Evolutionary conservation across 2,888 invertebrate genomes (phyloP), one percentile per base, ranked within the genome.

Genomic region (Agrilus cyanescens): DNA sequence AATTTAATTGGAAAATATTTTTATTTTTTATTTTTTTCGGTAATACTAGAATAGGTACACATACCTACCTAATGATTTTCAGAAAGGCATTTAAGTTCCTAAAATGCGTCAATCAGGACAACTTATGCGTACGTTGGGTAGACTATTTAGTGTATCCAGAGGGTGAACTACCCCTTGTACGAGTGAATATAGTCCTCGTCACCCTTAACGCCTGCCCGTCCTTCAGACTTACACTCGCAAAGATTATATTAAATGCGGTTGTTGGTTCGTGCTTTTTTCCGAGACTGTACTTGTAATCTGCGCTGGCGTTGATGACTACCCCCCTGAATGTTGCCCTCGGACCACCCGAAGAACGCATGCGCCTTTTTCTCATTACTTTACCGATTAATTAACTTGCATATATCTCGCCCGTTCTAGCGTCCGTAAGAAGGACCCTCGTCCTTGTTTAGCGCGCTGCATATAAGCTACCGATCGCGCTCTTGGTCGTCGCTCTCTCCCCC

Each of bases 231-330:
- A 37, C 31, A 44, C 41, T 46, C 44, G 47, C 46, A 43, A 47
- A 48, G 49, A 51, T 54, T 54, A 53, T 55, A 57, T 54, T 57
- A 57, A 56, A 55, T 54, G 49, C 46, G 20, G 20, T 20, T 25
- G 25, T 25, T 25, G 25, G 25, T 16, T 38, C 40, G 37, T 43
- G 46, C 49, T 62, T 62, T 63, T 74, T 71, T 70, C 73, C 69
- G 69, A 69, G 60, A 59, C 58, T 60, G 60, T 75, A 73, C 74
- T 58, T 59, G 58, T 66, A 66, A 66, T 75, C 74, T 72, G 73
- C 71, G 62, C 73, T 75, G 75, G 65, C 67, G 65, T 65, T 76
- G 76, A 75, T 75, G 75, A 74, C 74, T 73, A 71, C 74, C 73
- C 72, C 71, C 70, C 71, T 36, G 16, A 40, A 40, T 38, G 68